Evolutionary conservation across 2,113 vertebrate genomes (phyloP), one percentile per base, ranked within the genome.

Genomic region (Hystrix brachyura): DNA sequence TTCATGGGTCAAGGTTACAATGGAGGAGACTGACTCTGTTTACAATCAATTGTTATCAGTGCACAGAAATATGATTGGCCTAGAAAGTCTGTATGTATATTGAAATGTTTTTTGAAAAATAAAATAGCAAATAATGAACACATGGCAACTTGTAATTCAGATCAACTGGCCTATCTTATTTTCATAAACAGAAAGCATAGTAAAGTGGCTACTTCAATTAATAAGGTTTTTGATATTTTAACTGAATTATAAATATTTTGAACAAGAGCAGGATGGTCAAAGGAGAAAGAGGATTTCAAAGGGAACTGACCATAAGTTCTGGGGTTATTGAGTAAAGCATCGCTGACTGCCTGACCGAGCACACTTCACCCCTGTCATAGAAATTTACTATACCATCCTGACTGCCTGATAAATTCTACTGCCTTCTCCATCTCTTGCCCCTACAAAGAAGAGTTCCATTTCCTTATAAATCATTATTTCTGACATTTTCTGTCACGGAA

Each of bases 1-100:
- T 98, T 97, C 87, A 48, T 55, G 71, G 97, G 96, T 96, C 93
- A 98, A 97, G 93, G 86, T 96, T 94, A 94, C 34, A 81, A 65
- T 34, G 38, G 65, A 46, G 51, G 59, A 74, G 96, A 94, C 92
- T 93, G 64, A 7, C 19, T 91, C 94, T 97, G 72, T 98, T 98
- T 97, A 95, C 32, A 94, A 83, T 92, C 83, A 95, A 96, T 97
- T 98, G 62, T 98, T 94, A 91, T 86, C 62, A 27, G 74, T 64
- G 87, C 76, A 79, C 32, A 51, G 93, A 87, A 97, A 83, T 1
- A 11, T 72, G 87, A 74, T 86, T 86, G 82, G 72, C 34, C 60
- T 90, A 48, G 29, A 78, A 90, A 90, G 59, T 11, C 90, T 69
- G 3, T 90, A 5, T 90, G n/a, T 60, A 81, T 5, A 83, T 7